Percentiles rank a stretch among this genome's conserved stretches.
These are phyloP conservation scores for Melanotaenia duboulayi DNA, from an alignment of 2,113 vertebrate species.

Conservation along the genomic window DNA sequence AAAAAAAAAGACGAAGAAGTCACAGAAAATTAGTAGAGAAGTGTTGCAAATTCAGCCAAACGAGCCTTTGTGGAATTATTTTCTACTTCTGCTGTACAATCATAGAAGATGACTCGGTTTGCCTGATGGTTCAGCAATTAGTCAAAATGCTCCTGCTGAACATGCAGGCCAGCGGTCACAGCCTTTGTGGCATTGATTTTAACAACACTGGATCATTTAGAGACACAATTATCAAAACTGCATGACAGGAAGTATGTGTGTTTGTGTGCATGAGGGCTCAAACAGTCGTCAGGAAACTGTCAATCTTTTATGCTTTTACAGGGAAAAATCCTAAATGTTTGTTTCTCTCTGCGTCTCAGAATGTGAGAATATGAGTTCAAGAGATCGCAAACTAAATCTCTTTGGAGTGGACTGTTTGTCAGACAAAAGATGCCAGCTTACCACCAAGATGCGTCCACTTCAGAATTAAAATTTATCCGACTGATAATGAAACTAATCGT, in stretches of 20 bases:
- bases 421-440: slow-evolving; percentile 15
- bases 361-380: slow-evolving; percentile 11
- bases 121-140: slow-evolving; percentile 47
- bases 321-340: not conserved
- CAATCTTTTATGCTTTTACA: not conserved
- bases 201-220: slow-evolving; percentile 54
- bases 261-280: slow-evolving; percentile 39
- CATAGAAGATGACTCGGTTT: slow-evolving; percentile 38
- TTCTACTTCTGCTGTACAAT: slow-evolving; percentile 65
- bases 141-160: slow-evolving; percentile 49
- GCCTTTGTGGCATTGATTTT: slow-evolving; percentile 50
- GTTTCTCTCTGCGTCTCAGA: not conserved
- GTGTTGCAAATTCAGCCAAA: slow-evolving; percentile 52
- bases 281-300: slow-evolving; percentile 11
- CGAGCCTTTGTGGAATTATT: slow-evolving; percentile 60
- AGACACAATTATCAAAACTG: slow-evolving; percentile 48
- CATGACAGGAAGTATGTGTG: not conserved
- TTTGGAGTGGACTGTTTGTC: slow-evolving; percentile 28
- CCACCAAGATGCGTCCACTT: slow-evolving; percentile 29
- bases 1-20: slow-evolving; percentile 19
- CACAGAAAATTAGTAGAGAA: slow-evolving; percentile 59
- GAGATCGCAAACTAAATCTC: slow-evolving; percentile 13
- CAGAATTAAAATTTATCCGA: slow-evolving; percentile 26
- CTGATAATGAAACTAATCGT: slow-evolving; percentile 22
- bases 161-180: slow-evolving; percentile 57